Evolutionary conservation across 2,888 invertebrate species (phyloP).

Genomic region (Scrobipalpa costella): DNA sequence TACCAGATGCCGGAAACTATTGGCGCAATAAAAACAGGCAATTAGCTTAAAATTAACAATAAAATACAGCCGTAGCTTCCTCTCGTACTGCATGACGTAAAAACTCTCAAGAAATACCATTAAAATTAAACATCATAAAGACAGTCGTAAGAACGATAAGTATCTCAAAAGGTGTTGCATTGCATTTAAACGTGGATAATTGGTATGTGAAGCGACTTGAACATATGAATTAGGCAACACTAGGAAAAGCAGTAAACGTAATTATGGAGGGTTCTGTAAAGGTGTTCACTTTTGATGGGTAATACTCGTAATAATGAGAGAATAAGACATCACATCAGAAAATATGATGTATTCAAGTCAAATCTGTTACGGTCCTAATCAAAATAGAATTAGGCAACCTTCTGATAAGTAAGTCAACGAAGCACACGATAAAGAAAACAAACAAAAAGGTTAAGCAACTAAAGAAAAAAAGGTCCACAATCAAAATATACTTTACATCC

Average conservation of each 20-base stretch:
- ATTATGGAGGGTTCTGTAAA: constrained; percentile 3
- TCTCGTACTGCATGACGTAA: neutral
- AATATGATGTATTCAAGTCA: neutral
- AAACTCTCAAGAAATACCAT: constrained; percentile 1
- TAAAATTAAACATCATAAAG: constrained; percentile 11
- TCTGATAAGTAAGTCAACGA: neutral
- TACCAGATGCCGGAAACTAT: neutral
- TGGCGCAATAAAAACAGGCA: neutral
- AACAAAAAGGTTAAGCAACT: neutral
- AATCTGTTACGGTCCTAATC: neutral
- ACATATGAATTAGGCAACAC: constrained; percentile 11
- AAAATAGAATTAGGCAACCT: neutral
- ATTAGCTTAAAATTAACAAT: constrained; percentile 9
- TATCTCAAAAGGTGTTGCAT: constrained; percentile 4
- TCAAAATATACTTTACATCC: neutral
- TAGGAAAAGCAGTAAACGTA: constrained; percentile 11
- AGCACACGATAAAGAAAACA: neutral
- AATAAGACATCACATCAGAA: too few relatives aligned
- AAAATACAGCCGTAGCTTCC: constrained; percentile 8
- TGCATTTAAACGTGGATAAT: neutral
- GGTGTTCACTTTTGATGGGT: neutral
- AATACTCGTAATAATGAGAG: neutral
- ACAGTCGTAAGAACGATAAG: constrained; percentile 6
- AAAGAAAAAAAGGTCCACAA: neutral
- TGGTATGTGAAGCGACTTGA: constrained; percentile 11